A percentile compares a stretch with the other conserved stretches of the same genome.
phyloP scores from a whole-genome alignment of 2,888 invertebrate species.

The Pediacus dermestoides region DNA sequence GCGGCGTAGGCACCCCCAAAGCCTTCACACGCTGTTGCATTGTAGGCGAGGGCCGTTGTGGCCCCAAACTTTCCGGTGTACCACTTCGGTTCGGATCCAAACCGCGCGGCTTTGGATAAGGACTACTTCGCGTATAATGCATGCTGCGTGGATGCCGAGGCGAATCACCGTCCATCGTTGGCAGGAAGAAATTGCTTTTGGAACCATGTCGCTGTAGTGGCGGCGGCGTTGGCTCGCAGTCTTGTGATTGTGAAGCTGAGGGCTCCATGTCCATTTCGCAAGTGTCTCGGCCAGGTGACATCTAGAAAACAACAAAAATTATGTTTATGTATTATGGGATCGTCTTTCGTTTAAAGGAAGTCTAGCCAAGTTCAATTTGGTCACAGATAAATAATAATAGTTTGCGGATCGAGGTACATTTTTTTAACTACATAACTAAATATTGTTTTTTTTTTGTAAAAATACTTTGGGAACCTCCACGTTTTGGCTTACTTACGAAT shows the following conservation, averaged over 20 bases:
- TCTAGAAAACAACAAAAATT: constrained; percentile 52
- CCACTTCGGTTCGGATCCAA: constrained; percentile 57
- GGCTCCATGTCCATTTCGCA: constrained; percentile 84
- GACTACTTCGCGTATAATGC: constrained; percentile 72
- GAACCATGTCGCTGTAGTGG: constrained; percentile 81
- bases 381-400: too few relatives aligned
- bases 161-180: constrained; percentile 50
- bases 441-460: too few relatives aligned
- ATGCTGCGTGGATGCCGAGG: constrained; percentile 47
- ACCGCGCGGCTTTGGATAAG: constrained; percentile 70
- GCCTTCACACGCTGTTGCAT: constrained; percentile 90
- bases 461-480: too few relatives aligned
- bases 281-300: constrained; percentile 79
- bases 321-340: too few relatives aligned
- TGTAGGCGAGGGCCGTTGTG: constrained; percentile 69
- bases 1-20: constrained; percentile 83
- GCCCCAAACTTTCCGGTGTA: constrained; percentile 45
- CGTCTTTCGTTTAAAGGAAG: too few relatives aligned
- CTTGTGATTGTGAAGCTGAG: constrained; percentile 86
- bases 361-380: too few relatives aligned
- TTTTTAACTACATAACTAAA: too few relatives aligned
- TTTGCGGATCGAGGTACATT: too few relatives aligned
- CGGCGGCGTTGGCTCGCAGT: constrained; percentile 89
- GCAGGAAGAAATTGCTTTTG: constrained; percentile 82
- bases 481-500: too few relatives aligned